phyloP scores from a whole-genome alignment of 2,113 vertebrate genomes.

The Anthoscopus minutus region DNA sequence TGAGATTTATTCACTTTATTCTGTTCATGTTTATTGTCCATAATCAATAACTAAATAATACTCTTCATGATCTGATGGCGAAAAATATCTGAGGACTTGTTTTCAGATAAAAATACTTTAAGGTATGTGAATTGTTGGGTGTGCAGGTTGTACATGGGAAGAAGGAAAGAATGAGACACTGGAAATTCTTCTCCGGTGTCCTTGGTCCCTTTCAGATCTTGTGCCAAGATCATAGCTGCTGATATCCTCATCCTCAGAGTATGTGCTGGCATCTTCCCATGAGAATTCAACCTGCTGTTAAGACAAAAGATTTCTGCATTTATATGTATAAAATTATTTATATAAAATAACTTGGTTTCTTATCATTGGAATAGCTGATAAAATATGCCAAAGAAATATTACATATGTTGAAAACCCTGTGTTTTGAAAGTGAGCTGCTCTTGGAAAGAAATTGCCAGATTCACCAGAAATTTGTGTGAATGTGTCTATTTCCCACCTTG shows the following conservation, averaged over 20 bases:
- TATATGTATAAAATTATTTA: neutral
- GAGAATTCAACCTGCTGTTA: neutral
- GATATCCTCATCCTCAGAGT: neutral
- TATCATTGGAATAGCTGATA: neutral
- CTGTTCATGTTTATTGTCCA: neutral
- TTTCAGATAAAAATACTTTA: neutral
- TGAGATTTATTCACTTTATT: neutral
- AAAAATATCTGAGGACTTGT: neutral
- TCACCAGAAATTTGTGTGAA: neutral
- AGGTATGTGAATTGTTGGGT: neutral
- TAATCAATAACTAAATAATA: neutral
- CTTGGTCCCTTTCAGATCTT: neutral
- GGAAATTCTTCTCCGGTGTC: neutral
- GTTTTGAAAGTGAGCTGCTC: neutral
- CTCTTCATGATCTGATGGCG: neutral
- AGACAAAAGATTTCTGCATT: neutral
- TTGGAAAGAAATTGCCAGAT: neutral
- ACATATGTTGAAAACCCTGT: accelerated
- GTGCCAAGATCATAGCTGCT: neutral
- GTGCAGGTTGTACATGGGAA: neutral
- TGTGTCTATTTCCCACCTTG: neutral
- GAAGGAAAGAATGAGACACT: neutral
- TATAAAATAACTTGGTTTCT: accelerated
- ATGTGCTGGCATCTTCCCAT: neutral
- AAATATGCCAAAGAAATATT: neutral